These are phyloP conservation scores for Orius insidiosus DNA, from an alignment of 1,140 invertebrate genomes.

Conservation along the genomic window DNA sequence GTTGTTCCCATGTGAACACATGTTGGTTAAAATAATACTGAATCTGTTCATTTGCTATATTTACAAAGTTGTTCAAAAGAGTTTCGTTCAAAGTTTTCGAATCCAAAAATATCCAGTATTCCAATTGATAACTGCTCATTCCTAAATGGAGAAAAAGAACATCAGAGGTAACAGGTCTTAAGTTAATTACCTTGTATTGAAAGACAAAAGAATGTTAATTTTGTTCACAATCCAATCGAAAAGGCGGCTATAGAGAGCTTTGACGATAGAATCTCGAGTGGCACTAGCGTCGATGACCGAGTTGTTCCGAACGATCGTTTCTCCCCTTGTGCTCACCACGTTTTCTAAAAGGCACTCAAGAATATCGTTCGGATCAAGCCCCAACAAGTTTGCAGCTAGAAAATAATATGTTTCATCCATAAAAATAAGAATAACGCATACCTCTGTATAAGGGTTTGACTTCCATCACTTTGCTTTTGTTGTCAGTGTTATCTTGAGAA, in stretches of 20 bases:
- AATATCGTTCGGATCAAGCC: constrained; percentile 50
- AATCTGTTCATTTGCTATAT: constrained; percentile 68
- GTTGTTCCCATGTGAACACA: constrained; percentile 71
- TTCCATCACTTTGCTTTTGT: constrained; percentile 45
- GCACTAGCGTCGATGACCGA: constrained; percentile 47
- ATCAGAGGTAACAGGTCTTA: background rate
- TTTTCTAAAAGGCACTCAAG: constrained; percentile 57
- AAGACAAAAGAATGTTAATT: constrained; percentile 56
- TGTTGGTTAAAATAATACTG: constrained; percentile 74
- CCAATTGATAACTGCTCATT: constrained; percentile 49
- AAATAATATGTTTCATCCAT: constrained; percentile 11
- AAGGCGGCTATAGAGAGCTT: constrained; percentile 53
- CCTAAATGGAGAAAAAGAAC: constrained; percentile 22
- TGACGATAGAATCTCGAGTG: constrained; percentile 54
- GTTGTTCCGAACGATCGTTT: constrained; percentile 62
- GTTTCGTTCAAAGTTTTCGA: constrained; percentile 66
- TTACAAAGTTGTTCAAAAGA: constrained; percentile 78
- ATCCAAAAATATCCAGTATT: constrained; percentile 71
- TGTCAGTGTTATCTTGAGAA: constrained; percentile 46
- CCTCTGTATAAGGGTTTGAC: constrained; percentile 42
- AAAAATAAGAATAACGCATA: constrained; percentile 22
- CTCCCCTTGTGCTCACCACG: constrained; percentile 62
- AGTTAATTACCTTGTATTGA: constrained; percentile 39
- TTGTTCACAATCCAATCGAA: constrained; percentile 78
- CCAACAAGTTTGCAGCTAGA: constrained; percentile 50